Evolutionary conservation across 2,888 invertebrate species (phyloP), one percentile per base, ranked within the genome.

Genomic region (Lomographa bimaculata): DNA sequence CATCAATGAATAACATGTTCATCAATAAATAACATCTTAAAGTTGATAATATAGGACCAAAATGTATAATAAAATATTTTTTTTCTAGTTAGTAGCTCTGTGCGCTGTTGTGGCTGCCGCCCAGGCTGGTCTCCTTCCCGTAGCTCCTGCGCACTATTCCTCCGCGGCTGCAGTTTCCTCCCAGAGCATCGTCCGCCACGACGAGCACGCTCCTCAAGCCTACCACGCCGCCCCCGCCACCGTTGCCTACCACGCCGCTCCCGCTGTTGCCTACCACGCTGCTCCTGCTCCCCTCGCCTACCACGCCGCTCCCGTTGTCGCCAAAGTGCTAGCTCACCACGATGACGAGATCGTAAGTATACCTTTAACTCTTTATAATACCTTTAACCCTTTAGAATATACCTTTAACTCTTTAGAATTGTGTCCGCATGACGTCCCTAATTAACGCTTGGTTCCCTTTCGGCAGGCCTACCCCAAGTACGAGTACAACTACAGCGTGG

Each of bases 401-500:
- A n/a, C n/a, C n/a, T n/a, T n/a, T n/a, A 14, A 4, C 14, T 3
- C n/a, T n/a, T n/a, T n/a, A n/a, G n/a, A n/a, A n/a, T n/a, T n/a
- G n/a, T n/a, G n/a, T n/a, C n/a, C n/a, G n/a, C n/a, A n/a, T n/a
- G n/a, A n/a, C n/a, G 14, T 14, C 4, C 14, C 14, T 14, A 14
- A 8, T 30, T 8, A 30, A 6, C 7, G 3, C 5, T 14, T 1
- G 5, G 2, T 18, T 12, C 2, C 3, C 2, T 1, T 29, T n/a
- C 23, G 1, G 2, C 56, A 85, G 81, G 71, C 86, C 1, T 66
- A 85, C 69, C 89, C 87, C 48, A 79, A 79, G 60, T 89, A 87
- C 70, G 83, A 90, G 58, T 91, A 79, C 80, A 79, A 75, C 38
- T 91, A 91, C 79, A 89, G 89, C 11, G 91, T 91, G 1, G 79